Evolutionary conservation across 2,888 invertebrate genomes (phyloP).

Genomic region (Caenorhabditis panamensis): DNA sequence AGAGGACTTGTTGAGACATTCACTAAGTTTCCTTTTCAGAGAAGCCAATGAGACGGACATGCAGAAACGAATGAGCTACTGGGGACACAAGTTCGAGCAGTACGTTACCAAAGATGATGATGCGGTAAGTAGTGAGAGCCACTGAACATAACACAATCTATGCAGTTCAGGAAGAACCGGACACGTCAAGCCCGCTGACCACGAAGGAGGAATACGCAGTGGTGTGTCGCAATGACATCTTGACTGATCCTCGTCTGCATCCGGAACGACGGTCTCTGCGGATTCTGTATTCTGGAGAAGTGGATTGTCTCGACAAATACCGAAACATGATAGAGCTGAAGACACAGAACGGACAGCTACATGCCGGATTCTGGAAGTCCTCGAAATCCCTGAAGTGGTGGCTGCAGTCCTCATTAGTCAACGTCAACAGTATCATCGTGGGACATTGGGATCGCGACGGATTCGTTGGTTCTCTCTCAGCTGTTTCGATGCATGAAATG

Average conservation of each 20-base stretch:
- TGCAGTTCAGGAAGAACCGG: slow-evolving; percentile 52
- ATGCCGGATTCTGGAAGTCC: slow-evolving; percentile 60
- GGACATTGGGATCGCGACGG: slow-evolving; percentile 87
- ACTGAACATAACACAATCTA: no score
- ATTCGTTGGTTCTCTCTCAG: slow-evolving; percentile 83
- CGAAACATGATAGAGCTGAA: slow-evolving; percentile 66
- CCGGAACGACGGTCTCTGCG: slow-evolving; percentile 13
- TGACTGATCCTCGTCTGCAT: slow-evolving; percentile 23
- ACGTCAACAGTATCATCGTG: slow-evolving; percentile 86
- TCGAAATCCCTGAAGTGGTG: slow-evolving; percentile 83
- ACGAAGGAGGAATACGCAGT: slow-evolving; percentile 63
- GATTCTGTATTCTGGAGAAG: slow-evolving; percentile 64
- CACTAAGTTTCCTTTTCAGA: no score
- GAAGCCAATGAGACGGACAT: slow-evolving; percentile 50
- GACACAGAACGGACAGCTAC: slow-evolving; percentile 65
- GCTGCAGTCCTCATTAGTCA: slow-evolving; percentile 88
- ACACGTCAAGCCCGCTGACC: slow-evolving; percentile 51
- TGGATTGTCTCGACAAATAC: slow-evolving; percentile 65
- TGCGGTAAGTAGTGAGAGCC: slow-evolving; percentile 22
- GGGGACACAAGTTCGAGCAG: slow-evolving; percentile 76
- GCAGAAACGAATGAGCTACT: slow-evolving; percentile 69
- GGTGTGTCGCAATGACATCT: slow-evolving; percentile 50
- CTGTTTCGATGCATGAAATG: slow-evolving; percentile 24
- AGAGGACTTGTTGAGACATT: background rate
- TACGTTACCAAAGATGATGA: slow-evolving; percentile 64